These are phyloP conservation scores for Coptodon bakossiorum DNA, from an alignment of 2,113 vertebrate genomes.

Conservation along the genomic window DNA sequence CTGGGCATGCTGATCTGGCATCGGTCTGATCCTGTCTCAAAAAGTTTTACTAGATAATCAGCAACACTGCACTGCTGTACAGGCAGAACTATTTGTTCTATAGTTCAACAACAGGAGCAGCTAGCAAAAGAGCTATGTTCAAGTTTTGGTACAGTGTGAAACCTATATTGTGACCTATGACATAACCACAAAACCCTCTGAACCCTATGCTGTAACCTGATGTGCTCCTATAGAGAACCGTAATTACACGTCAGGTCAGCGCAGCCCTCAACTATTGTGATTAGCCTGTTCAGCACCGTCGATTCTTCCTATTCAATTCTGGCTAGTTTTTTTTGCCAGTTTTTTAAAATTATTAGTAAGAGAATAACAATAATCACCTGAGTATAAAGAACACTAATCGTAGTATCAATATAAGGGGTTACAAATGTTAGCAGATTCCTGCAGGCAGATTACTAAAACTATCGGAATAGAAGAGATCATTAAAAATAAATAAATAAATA, in stretches of 20 bases:
- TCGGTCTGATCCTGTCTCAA: background rate
- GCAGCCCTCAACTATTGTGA: background rate
- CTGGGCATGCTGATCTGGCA: background rate
- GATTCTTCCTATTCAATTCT: background rate
- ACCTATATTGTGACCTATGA: background rate
- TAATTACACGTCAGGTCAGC: background rate
- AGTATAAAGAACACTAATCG: background rate
- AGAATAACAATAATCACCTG: background rate
- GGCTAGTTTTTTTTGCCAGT: background rate
- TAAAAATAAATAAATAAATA: background rate
- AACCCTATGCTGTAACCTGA: background rate
- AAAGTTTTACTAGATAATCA: background rate
- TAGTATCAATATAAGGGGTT: background rate
- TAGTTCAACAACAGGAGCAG: background rate
- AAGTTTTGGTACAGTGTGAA: background rate
- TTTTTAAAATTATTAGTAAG: background rate
- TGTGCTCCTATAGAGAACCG: background rate
- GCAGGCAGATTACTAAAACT: background rate
- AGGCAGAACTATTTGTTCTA: background rate
- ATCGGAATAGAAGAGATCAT: fast-evolving
- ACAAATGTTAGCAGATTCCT: background rate
- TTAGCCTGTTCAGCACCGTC: background rate
- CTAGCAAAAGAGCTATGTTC: background rate
- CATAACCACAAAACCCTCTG: background rate
- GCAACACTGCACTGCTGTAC: background rate